These are phyloP conservation scores for Drosophila quadrilineata DNA, from an alignment of 1,140 invertebrate genomes.

Conservation along the genomic window DNA sequence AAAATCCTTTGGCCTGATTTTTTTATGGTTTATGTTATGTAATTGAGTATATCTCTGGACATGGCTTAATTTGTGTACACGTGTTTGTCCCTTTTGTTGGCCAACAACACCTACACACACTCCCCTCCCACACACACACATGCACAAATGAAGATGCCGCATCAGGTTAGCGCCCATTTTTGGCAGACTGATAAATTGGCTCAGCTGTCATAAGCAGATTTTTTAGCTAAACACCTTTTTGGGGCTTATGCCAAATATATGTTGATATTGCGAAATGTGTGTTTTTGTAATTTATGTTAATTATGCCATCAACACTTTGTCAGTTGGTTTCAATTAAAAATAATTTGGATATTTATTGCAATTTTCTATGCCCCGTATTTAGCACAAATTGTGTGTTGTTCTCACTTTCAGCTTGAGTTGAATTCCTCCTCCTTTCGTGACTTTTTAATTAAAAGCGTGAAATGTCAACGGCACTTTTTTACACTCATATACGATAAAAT, in stretches of 20 bases:
- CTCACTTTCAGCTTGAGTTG: not conserved
- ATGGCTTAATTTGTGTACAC: constrained; percentile 32
- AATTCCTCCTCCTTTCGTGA: not conserved
- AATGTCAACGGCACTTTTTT: constrained; percentile 52
- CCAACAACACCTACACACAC: too few species aligned
- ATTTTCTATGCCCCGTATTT: constrained; percentile 40
- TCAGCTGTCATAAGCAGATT: constrained; percentile 51
- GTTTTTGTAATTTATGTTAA: constrained; percentile 37
- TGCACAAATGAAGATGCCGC: not conserved
- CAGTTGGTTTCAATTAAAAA: constrained; percentile 45
- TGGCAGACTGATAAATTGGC: constrained; percentile 23
- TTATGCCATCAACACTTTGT: constrained; percentile 38
- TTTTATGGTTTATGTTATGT: not conserved
- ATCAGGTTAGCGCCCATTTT: not conserved
- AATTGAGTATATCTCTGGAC: constrained; percentile 32
- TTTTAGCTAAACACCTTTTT: not conserved
- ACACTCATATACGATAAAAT: constrained; percentile 6
- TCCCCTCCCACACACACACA: constrained; percentile 2
- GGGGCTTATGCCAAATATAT: constrained; percentile 3
- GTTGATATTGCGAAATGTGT: not conserved
- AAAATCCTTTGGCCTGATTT: not conserved
- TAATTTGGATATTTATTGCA: constrained; percentile 36
- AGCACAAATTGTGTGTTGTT: constrained; percentile 31
- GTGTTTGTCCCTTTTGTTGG: constrained; percentile 11
- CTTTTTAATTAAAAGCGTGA: constrained; percentile 60